phyloP scores from a whole-genome alignment of 1,140 invertebrate genomes.

The Pollicipes pollicipes region DNA sequence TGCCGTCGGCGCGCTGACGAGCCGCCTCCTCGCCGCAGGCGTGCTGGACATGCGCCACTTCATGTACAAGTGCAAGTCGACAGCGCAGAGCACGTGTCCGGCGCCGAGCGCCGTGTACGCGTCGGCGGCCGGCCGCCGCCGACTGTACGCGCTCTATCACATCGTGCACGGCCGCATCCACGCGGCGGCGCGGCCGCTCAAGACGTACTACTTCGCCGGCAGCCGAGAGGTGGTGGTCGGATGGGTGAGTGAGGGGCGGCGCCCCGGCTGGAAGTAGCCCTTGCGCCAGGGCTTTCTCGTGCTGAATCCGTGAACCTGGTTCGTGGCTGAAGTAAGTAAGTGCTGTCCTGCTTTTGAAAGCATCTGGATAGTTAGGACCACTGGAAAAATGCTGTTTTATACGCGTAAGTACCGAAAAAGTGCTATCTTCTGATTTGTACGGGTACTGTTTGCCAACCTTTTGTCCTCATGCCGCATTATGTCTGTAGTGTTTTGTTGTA shows the following conservation, averaged over 20 bases:
- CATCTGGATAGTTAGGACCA: too few species aligned
- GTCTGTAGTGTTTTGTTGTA: too few species aligned
- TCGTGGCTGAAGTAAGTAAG: too few species aligned
- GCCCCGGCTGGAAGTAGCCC: background rate
- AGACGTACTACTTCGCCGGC: slow-evolving; percentile 67
- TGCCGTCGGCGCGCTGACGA: too few species aligned
- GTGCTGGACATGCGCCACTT: slow-evolving; percentile 79
- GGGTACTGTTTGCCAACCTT: too few species aligned
- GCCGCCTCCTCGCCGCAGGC: slow-evolving; percentile 41
- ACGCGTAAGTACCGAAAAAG: too few species aligned
- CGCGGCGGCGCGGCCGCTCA: slow-evolving; percentile 51
- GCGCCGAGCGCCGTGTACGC: slow-evolving; percentile 49
- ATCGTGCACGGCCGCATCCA: slow-evolving; percentile 62
- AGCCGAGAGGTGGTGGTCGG: slow-evolving; percentile 71
- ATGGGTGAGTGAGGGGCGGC: slow-evolving; percentile 68
- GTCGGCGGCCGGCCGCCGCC: slow-evolving; percentile 35
- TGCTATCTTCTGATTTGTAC: too few species aligned
- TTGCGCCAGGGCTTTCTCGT: background rate
- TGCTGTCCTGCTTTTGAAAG: too few species aligned
- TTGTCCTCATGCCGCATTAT: too few species aligned
- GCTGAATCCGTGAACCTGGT: background rate
- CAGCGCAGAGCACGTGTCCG: slow-evolving; percentile 74
- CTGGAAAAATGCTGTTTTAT: too few species aligned
- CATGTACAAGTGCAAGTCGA: slow-evolving; percentile 78
- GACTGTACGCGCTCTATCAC: slow-evolving; percentile 50